Conservation (phyloP, 2,888 invertebrate genomes). For the Chironomus riparius region DNA sequence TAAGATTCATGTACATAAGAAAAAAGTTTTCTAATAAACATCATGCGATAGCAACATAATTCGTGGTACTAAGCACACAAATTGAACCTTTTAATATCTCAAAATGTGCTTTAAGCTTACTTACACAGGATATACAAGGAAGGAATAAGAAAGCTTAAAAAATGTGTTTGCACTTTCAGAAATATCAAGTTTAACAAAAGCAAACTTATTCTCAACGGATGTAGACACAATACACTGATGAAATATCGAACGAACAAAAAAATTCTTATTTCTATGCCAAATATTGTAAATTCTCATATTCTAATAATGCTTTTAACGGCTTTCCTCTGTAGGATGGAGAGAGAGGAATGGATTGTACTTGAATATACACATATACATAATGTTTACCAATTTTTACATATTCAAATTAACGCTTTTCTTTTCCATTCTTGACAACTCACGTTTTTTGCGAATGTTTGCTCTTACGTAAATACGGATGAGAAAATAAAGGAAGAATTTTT, state of each 20-base stretch:
- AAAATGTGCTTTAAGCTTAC: too few species aligned
- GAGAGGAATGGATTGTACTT: not conserved
- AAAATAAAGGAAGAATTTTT: not conserved
- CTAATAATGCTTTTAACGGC: not conserved
- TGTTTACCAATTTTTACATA: too few species aligned
- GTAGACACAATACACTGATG: not conserved
- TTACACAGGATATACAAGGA: too few species aligned
- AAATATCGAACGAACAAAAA: not conserved
- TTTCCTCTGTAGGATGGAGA: not conserved
- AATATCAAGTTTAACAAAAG: not conserved
- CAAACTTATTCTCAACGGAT: not conserved
- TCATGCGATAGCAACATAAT: too few species aligned
- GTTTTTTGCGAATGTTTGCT: not conserved
- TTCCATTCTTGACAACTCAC: not conserved
- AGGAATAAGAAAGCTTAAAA: not conserved
- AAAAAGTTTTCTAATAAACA: too few species aligned
- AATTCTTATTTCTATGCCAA: not conserved
- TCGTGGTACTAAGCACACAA: too few species aligned
- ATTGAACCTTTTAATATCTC: too few species aligned
- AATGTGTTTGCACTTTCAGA: not conserved
- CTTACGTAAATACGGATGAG: not conserved
- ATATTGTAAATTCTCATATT: not conserved
- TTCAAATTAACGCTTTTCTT: too few species aligned
- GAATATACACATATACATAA: too few species aligned
- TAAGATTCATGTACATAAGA: too few species aligned